phyloP scores from a whole-genome alignment of 2,888 invertebrate genomes.

The Temnothorax unifasciatus region DNA sequence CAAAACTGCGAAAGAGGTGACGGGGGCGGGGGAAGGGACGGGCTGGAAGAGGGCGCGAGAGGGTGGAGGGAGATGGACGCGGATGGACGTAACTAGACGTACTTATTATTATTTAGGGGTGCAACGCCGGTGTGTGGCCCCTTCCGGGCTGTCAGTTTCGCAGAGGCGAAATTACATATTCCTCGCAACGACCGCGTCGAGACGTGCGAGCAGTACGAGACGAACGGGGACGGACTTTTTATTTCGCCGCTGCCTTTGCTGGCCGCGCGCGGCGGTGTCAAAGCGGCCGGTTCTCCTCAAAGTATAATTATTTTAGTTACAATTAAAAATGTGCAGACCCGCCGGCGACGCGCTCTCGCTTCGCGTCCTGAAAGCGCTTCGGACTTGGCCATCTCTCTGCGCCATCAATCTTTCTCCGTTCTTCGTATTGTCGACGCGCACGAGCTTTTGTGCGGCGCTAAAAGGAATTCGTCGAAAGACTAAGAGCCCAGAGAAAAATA shows the following conservation, averaged over 20 bases:
- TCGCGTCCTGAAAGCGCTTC: slow-evolving; percentile 58
- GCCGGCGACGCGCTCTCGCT: slow-evolving; percentile 68
- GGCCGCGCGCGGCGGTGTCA: slow-evolving; percentile 78
- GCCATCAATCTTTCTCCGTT: slow-evolving; percentile 70
- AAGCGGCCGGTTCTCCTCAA: slow-evolving; percentile 83
- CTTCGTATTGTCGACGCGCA: slow-evolving; percentile 58
- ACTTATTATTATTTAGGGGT: slow-evolving; percentile 80
- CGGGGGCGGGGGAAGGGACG: not conserved
- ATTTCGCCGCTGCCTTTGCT: slow-evolving; percentile 79
- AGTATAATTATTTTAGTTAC: slow-evolving; percentile 85
- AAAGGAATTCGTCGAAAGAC: slow-evolving; percentile 44
- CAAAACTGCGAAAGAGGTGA: slow-evolving; percentile 58
- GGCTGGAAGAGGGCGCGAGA: slow-evolving; percentile 44
- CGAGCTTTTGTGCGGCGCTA: slow-evolving; percentile 27
- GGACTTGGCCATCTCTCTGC: slow-evolving; percentile 67
- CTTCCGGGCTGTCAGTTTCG: slow-evolving; percentile 72
- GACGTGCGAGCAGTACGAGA: slow-evolving; percentile 72
- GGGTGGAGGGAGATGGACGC: slow-evolving; percentile 48
- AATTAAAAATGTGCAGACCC: slow-evolving; percentile 83
- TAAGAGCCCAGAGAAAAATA: slow-evolving; percentile 33
- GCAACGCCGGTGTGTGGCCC: slow-evolving; percentile 67
- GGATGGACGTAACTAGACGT: slow-evolving; percentile 65
- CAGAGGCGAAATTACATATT: slow-evolving; percentile 79
- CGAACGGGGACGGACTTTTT: slow-evolving; percentile 76
- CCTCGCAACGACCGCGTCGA: slow-evolving; percentile 75